Evolutionary conservation across 2,113 vertebrate genomes (phyloP), one percentile per base, ranked within the genome.

Genomic region (Motacilla alba): DNA sequence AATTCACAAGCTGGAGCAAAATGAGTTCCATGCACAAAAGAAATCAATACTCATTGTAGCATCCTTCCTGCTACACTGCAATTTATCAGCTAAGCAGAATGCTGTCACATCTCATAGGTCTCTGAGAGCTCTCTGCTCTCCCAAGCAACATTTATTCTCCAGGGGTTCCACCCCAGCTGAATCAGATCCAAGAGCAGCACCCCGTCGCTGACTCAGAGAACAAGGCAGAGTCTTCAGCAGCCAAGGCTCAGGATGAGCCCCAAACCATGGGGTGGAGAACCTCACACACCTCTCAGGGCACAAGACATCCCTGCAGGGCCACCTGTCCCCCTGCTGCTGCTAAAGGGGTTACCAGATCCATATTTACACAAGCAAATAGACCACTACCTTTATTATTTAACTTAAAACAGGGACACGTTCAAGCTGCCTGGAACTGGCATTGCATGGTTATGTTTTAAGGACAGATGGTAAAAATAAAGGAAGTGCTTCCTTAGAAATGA

Each of bases 21-120:
- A 98, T 96, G 92, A 98, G 83, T 84, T 96, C 91, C 87, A 92
- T 90, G 95, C 95, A 94, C 95, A 96, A 94, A 97, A 97, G 95
- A 97, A 98, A 98, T 97, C 97, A 97, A 97, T 97, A 97, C 89
- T 96, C 96, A 97, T 95, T 93, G 96, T 95, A 97, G 87, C 83
- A 93, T 96, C 94, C 83, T 97, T 97, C 96, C 93, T 93, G 85
- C 83, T 92, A 87, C 95, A 87, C 67, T 85, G 86, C 75, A 95
- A 95, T 97, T 96, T 83, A 95, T 97, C 96, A 96, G 92, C 97
- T 90, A 90, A 96, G 96, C 67, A 94, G 92, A 86, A 94, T 49
- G 63, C 92, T 91, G 97, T 95, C 96, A 97, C 90, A 95, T 93
- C 87, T 95, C 92, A 79, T 30, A 83, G 94, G 77, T 39, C 85